Percentiles rank a stretch among this genome's conserved stretches.
phyloP scores from a whole-genome alignment of 2,888 invertebrate genomes.

The Odontomyia ornata region DNA sequence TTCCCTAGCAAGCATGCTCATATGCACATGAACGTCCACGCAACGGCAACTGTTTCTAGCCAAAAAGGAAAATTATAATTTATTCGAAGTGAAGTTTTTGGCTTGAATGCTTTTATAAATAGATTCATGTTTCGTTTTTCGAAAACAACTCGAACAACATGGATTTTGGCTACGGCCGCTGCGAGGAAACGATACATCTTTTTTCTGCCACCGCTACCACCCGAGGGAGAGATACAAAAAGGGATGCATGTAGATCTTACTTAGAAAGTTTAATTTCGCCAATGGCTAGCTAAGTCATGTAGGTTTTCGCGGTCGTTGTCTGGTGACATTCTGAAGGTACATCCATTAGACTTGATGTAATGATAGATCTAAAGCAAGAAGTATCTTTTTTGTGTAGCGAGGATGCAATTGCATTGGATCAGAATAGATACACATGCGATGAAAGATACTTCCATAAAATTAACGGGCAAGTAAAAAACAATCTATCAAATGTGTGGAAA shows the following conservation, averaged over 20 bases:
- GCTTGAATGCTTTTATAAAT: conserved; percentile 37
- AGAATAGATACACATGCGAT: neutral
- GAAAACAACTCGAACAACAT: neutral
- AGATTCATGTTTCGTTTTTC: conserved; percentile 18
- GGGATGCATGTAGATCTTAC: neutral
- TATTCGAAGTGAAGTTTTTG: conserved; percentile 17
- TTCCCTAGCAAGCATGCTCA: neutral
- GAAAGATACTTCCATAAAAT: conserved; percentile 15
- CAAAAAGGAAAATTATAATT: conserved; percentile 38
- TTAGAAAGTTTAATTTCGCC: neutral
- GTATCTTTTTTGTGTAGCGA: too few species aligned
- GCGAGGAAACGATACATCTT: neutral
- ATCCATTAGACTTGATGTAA: neutral
- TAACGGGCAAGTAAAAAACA: neutral
- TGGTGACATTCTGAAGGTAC: neutral
- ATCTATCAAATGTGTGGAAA: conserved; percentile 31
- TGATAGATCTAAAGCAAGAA: too few species aligned
- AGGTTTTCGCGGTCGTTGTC: neutral
- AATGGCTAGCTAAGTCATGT: neutral
- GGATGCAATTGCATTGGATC: too few species aligned
- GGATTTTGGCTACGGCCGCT: neutral
- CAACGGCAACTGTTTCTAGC: neutral
- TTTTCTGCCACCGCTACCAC: neutral
- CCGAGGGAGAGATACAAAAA: neutral
- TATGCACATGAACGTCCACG: neutral